These are phyloP conservation scores for Sphaerophoria taeniata DNA, from an alignment of 2,888 invertebrate genomes.

Conservation along the genomic window DNA sequence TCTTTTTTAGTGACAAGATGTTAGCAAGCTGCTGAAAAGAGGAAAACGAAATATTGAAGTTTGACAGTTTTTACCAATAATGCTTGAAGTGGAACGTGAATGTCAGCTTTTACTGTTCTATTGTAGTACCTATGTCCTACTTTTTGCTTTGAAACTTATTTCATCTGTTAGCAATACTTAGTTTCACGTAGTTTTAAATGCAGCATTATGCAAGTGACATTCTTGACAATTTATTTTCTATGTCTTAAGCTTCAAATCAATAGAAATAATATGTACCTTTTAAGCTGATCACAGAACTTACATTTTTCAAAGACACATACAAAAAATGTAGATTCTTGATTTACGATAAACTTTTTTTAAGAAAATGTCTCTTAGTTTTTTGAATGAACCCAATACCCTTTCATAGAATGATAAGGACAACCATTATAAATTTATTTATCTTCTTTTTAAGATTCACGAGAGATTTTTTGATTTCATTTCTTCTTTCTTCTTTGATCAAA, in stretches of 20 bases:
- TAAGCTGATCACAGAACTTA: too few species aligned
- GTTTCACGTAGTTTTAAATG: too few species aligned
- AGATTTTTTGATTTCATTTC: conserved; percentile 6
- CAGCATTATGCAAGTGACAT: too few species aligned
- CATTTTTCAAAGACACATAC: too few species aligned
- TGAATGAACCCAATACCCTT: neutral
- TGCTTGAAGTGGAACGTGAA: neutral
- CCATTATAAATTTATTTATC: neutral
- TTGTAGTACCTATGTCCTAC: too few species aligned
- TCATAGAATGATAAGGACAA: neutral
- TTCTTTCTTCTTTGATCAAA: neutral
- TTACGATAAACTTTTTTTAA: too few species aligned
- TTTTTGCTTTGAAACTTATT: neutral
- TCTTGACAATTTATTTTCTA: too few species aligned
- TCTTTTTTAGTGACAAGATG: neutral
- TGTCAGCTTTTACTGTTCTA: neutral
- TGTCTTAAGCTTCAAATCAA: too few species aligned
- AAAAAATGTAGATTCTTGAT: too few species aligned
- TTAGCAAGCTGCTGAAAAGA: neutral
- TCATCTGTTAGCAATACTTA: neutral
- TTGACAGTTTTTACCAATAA: conserved; percentile 1
- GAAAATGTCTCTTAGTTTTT: too few species aligned
- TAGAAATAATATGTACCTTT: too few species aligned
- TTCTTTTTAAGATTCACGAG: neutral
- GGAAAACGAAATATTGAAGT: conserved; percentile 11